Base-by-base conservation (phyloP, 2,797 vertebrate genomes). In the Threskiornis aethiopicus region DNA sequence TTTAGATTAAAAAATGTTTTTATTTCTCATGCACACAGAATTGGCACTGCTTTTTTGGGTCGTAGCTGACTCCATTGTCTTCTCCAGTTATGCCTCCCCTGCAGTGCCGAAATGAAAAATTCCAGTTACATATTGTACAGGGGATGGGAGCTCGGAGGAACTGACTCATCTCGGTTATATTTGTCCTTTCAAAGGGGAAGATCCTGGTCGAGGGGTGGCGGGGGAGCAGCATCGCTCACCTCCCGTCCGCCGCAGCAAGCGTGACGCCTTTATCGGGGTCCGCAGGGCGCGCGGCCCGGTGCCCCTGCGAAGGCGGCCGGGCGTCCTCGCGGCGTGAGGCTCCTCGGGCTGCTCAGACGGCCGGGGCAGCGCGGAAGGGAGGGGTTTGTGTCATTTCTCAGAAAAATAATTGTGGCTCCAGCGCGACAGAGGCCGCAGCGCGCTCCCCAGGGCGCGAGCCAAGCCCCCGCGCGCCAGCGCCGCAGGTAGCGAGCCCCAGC, bases 21-120 rank as follows among this genome's bases (percentile, higher is more conserved):
- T 84, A 71, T 59, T 96, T 55, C 80, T 90, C 85, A 67, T 65
- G 85, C 78, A 4, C 85, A 59, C 70, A 78, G 90, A 91, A 52
- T 44, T 93, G 94, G 96, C 94, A 39, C 79, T 11, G 57, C 75
- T 70, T n/a, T 67, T 67, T 44, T 47, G 96, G 84, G 82, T 87
- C 11, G 11, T 55, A 57, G 95, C 92, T 89, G 95, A 55, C 89
- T 95, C 93, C 93, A 95, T 97, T 96, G 95, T 96, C 93, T 96
- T 78, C 93, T 76, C 57, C 91, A 75, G 94, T 80, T 64, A 18
- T 76, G 94, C 84, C 83, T 31, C 92, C 95, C 94, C 76, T 90
- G 91, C 93, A 49, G 92, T 39, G 79, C 83, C 1, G 31, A 81
- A 75, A 87, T 9, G 86, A 92, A 57, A 79, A 73, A 71, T 87